These are phyloP conservation scores for Neogobius melanostomus DNA, from an alignment of 2,113 vertebrate species.

Conservation along the genomic window DNA sequence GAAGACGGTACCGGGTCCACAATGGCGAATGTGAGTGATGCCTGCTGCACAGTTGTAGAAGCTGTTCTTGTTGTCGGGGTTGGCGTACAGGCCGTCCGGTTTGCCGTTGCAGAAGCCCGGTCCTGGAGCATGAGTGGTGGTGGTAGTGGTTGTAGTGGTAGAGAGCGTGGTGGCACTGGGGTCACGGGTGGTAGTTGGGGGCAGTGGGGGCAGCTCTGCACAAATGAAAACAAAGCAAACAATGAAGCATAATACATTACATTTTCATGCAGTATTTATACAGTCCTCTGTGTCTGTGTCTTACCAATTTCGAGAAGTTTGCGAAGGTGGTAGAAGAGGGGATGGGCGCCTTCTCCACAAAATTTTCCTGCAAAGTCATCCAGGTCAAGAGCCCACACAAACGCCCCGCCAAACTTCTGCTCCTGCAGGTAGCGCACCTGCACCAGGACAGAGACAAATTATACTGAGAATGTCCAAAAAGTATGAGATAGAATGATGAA, in stretches of 20 bases:
- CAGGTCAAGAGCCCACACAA: constrained; percentile 85
- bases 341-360: constrained; percentile 76
- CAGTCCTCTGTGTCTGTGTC: not conserved
- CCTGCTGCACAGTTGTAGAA: constrained; percentile 72
- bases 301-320: constrained; percentile 71
- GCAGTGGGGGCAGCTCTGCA: constrained; percentile 53
- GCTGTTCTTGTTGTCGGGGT: constrained; percentile 47
- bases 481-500: not conserved
- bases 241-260: no score
- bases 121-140: constrained; percentile 65
- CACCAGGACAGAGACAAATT: not conserved
- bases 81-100: constrained; percentile 68
- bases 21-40: constrained; percentile 25
- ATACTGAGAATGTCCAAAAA: not conserved
- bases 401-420: constrained; percentile 81
- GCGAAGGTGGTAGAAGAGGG: constrained; percentile 74
- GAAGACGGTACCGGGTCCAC: constrained; percentile 63
- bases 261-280: no score
- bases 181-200: constrained; percentile 58
- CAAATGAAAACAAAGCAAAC: no score
- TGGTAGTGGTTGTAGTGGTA: constrained; percentile 41
- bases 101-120: constrained; percentile 73
- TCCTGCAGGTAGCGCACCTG: constrained; percentile 80
- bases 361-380: constrained; percentile 83
- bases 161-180: constrained; percentile 25